Percentiles rank a stretch among this genome's conserved stretches.
phyloP scores from a whole-genome alignment of 2,113 vertebrate genomes.

The Misgurnus anguillicaudatus region DNA sequence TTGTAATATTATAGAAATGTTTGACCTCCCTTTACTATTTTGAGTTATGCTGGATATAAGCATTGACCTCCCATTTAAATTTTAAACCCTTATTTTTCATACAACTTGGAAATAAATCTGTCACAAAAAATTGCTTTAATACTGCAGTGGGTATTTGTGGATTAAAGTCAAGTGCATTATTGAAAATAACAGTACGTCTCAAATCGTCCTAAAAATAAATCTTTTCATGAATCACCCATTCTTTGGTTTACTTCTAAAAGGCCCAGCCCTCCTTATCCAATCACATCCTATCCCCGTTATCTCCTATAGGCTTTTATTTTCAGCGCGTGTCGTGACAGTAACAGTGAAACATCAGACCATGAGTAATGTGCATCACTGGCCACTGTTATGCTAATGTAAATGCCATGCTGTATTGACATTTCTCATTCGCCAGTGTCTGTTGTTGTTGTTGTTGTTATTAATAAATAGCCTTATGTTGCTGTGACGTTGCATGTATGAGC shows the following conservation, averaged over 20 bases:
- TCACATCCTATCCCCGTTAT: background rate
- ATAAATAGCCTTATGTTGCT: slow-evolving; percentile 10
- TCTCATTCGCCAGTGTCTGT: background rate
- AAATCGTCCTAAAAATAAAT: too few species aligned
- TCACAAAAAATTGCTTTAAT: too few species aligned
- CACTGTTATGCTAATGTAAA: slow-evolving; percentile 20
- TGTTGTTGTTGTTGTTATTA: slow-evolving; percentile 11
- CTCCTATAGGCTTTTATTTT: background rate
- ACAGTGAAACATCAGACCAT: background rate
- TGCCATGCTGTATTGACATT: slow-evolving; percentile 11
- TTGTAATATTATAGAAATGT: too few species aligned
- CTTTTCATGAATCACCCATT: too few species aligned
- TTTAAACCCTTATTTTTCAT: too few species aligned
- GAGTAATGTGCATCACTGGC: background rate
- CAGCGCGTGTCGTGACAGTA: background rate
- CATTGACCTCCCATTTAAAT: too few species aligned
- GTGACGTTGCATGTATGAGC: background rate
- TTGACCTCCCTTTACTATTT: too few species aligned
- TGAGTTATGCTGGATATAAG: too few species aligned
- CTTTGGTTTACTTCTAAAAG: background rate
- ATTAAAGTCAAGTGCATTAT: too few species aligned
- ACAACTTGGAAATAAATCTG: too few species aligned
- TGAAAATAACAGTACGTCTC: too few species aligned
- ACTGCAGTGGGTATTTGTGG: too few species aligned
- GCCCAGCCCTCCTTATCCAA: background rate